Evolutionary conservation across 2,113 vertebrate species (phyloP).

Genomic region (Podilymbus podiceps): DNA sequence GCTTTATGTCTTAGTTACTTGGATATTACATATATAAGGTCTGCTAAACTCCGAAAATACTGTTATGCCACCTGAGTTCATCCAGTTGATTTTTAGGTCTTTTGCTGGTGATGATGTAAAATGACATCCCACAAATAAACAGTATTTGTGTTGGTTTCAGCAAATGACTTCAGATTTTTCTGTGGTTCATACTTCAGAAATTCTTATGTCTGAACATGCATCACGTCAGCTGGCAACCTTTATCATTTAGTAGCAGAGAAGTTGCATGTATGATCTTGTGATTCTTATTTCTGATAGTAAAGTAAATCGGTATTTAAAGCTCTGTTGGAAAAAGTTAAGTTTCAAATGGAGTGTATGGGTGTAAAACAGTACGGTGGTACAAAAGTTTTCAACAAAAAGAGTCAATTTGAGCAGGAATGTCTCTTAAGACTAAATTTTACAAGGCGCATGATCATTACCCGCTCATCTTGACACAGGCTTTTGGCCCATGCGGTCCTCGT

Average conservation of each 20-base stretch:
- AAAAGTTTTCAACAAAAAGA: neutral
- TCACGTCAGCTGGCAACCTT: neutral
- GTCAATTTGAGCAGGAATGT: neutral
- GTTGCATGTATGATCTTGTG: neutral
- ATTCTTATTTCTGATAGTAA: neutral
- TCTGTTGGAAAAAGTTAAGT: neutral
- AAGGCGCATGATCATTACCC: neutral
- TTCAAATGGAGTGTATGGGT: neutral
- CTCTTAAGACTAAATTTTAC: neutral
- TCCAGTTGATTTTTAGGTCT: constrained; percentile 62
- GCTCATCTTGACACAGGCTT: neutral
- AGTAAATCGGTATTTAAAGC: neutral
- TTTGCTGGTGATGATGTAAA: constrained; percentile 72
- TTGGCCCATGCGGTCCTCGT: neutral
- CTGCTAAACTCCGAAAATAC: constrained; percentile 52
- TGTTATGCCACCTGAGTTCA: constrained; percentile 59
- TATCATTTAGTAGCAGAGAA: neutral
- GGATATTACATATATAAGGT: constrained; percentile 41
- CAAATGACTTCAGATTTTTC: constrained; percentile 54
- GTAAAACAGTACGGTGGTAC: neutral
- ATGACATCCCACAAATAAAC: constrained; percentile 75
- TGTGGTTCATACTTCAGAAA: constrained; percentile 16
- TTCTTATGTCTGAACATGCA: neutral
- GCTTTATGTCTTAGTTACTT: constrained; percentile 58
- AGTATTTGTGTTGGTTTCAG: constrained; percentile 76